Base-by-base conservation (phyloP, 1,140 invertebrate species). In the Eubasilissa regina region DNA sequence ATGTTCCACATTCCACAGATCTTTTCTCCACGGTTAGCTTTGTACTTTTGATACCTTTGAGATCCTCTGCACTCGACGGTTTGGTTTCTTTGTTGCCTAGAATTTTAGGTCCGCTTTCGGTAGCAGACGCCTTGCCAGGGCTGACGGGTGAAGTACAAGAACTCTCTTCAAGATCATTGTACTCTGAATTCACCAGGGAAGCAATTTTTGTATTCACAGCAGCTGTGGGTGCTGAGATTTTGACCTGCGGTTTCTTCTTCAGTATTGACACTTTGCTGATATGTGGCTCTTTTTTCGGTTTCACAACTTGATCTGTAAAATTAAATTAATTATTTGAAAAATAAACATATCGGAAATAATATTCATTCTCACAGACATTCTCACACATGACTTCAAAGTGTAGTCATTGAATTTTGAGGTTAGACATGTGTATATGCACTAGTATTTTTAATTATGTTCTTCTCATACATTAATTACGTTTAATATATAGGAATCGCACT, bases 151-250 rank as follows among this genome's bases (percentile, higher is more conserved):
- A 89, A 3, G 91, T 89, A 66, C 84, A 79, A 48, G 91, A 92
- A 84, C 91, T 91, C 81, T 93, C 92, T 81, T 93, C 92, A 60
- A 92, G 91, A 78, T 93, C 92, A 84, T 92, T 92, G 79, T 92
- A 92, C 83, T 93, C 92, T 0, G 88, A 88, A 80, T 91, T 91
- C 7, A 55, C 91, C 15, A 92, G 82, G 3, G 91, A 92, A 48
- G 90, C 89, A 15, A 91, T 89, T 84, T 91, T 92, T 4, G 87
- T 87, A 47, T 86, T 86, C 0, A 86, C 84, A 19, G 87, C 87
- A 3, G 87, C 21, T 89, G 0, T 89, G 88, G 0, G 89, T 80
- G 0, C 90, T 88, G 11, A 19, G 89, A 91, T 25, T 91, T 89
- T 0, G 89, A 87, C 51, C 45, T 87, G 86, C 0, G 86, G 85